phyloP scores from a whole-genome alignment of 2,888 invertebrate genomes.

The Seira sanloemensis region DNA sequence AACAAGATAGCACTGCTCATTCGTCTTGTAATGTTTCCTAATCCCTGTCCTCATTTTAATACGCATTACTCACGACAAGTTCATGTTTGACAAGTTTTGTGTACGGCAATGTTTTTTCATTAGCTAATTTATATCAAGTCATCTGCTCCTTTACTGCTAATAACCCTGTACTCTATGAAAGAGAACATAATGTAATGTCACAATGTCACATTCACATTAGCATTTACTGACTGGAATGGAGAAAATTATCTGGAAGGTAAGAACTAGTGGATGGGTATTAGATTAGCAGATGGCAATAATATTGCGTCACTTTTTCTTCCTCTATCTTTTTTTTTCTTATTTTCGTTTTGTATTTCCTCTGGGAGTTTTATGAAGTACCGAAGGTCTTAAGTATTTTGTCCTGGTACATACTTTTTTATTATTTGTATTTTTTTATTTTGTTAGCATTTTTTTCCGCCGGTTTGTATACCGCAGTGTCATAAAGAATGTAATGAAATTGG shows the following conservation, averaged over 20 bases:
- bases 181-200: conserved; percentile 27
- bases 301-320: conserved; percentile 59
- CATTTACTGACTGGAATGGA: conserved; percentile 6
- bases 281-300: conserved; percentile 54
- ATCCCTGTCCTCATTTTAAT: background rate
- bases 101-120: conserved; percentile 37
- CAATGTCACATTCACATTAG: conserved; percentile 58
- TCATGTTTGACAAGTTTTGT: background rate
- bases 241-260: conserved; percentile 37
- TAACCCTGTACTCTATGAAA: background rate
- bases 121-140: conserved; percentile 55
- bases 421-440: conserved; percentile 31
- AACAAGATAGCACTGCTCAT: conserved; percentile 55
- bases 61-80: background rate
- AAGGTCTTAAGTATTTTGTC: background rate
- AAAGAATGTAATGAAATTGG: conserved; percentile 28
- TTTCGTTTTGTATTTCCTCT: conserved; percentile 25
- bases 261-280: conserved; percentile 63
- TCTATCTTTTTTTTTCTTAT: conserved; percentile 45
- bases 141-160: conserved; percentile 5
- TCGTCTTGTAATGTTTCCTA: conserved; percentile 38
- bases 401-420: background rate
- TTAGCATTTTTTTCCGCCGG: background rate
- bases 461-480: conserved; percentile 36
- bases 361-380: conserved; percentile 46